Conservation (phyloP, 2,888 invertebrate species). For the Litoditis marina region DNA sequence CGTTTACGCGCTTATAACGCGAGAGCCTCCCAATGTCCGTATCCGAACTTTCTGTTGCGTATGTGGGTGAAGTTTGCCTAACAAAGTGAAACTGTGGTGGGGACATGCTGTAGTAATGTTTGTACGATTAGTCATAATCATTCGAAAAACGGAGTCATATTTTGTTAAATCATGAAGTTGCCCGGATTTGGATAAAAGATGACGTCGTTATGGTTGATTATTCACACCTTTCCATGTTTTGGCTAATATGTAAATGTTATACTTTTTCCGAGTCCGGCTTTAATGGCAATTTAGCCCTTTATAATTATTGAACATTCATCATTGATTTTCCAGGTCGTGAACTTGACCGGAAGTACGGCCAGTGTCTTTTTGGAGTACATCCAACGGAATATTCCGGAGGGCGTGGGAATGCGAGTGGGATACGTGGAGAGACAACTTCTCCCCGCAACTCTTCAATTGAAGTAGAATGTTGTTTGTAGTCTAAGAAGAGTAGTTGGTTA, state of each 20-base stretch:
- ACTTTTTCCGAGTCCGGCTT: neutral
- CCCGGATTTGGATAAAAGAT: too few species aligned
- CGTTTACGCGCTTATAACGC: too few species aligned
- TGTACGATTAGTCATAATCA: too few species aligned
- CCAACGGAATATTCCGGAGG: conserved; percentile 93
- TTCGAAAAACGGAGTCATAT: too few species aligned
- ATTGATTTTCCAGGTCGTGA: conserved; percentile 68
- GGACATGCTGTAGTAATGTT: too few species aligned
- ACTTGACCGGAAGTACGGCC: conserved; percentile 88
- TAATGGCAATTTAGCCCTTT: neutral
- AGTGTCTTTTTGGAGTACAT: conserved; percentile 93
- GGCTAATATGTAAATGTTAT: neutral
- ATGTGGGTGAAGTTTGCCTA: too few species aligned
- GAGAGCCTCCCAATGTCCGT: too few species aligned
- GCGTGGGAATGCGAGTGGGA: conserved; percentile 79
- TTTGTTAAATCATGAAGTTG: too few species aligned
- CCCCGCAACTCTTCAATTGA: conserved; percentile 36
- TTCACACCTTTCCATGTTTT: neutral
- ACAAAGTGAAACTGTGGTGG: too few species aligned
- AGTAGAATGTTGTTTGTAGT: neutral
- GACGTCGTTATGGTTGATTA: neutral
- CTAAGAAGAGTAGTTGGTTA: too few species aligned
- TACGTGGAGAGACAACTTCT: conserved; percentile 48
- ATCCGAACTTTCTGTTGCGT: too few species aligned
- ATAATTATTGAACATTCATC: too few species aligned